These are phyloP conservation scores for Anhinga anhinga DNA, from an alignment of 2,113 vertebrate species.

Conservation along the genomic window DNA sequence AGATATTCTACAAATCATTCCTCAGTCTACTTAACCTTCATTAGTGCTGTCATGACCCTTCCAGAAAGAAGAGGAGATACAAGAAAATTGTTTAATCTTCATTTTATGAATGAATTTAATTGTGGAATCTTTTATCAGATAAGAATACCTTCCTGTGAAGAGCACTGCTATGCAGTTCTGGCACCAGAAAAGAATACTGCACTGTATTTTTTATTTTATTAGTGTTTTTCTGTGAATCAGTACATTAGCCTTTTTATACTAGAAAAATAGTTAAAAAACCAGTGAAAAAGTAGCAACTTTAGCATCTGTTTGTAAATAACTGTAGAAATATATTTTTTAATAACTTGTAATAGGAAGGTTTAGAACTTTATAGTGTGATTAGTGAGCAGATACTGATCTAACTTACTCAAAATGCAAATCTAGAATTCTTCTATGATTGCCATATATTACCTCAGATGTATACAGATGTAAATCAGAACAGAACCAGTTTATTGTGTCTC, in stretches of 20 bases:
- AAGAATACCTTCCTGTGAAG: not conserved
- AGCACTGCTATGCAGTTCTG: not conserved
- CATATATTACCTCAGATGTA: not conserved
- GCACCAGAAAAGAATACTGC: not conserved
- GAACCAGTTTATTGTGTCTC: not conserved
- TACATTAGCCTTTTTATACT: not conserved
- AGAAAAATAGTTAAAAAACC: not conserved
- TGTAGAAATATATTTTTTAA: not conserved
- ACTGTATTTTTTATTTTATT: not conserved
- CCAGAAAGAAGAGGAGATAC: not conserved
- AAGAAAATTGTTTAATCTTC: not conserved
- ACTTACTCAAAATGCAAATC: not conserved
- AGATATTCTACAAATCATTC: not conserved
- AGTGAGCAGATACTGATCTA: not conserved
- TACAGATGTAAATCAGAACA: not conserved
- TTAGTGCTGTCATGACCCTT: slow-evolving; percentile 4
- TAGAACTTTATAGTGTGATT: not conserved
- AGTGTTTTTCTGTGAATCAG: not conserved
- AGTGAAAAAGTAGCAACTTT: not conserved
- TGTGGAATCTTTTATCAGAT: not conserved
- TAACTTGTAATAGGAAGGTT: not conserved
- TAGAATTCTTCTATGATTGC: not conserved
- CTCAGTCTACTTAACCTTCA: slow-evolving; percentile 21
- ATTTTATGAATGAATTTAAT: slow-evolving; percentile 45
- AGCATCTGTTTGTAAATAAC: not conserved